A percentile compares a stretch with the other conserved stretches of the same genome.
Conservation (phyloP, 1,140 invertebrate species). For the Drosophila busckii region DNA sequence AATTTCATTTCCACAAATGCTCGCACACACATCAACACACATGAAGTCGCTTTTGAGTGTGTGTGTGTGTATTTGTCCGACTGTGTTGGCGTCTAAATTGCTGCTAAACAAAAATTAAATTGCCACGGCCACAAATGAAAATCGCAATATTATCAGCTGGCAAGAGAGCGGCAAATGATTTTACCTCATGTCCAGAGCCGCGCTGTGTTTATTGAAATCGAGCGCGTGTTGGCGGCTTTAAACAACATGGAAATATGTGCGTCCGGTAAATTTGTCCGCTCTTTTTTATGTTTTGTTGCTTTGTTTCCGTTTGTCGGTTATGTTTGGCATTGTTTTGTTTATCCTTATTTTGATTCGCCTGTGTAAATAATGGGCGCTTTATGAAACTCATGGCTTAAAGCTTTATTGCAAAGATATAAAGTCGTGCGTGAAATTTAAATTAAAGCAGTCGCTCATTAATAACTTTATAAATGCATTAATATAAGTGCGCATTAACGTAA, state of each 20-base stretch:
- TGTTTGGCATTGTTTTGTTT: constrained; percentile 7
- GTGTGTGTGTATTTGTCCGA: neutral
- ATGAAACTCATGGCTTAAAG: too few species aligned
- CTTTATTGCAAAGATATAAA: constrained; percentile 15
- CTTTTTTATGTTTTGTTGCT: constrained; percentile 33
- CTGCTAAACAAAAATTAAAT: constrained; percentile 59
- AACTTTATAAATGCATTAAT: too few species aligned
- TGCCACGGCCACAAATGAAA: constrained; percentile 44
- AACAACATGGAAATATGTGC: constrained; percentile 32
- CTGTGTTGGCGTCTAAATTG: constrained; percentile 23
- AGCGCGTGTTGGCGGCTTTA: neutral
- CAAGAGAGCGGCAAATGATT: constrained; percentile 39
- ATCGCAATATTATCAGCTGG: constrained; percentile 50
- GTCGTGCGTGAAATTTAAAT: constrained; percentile 31
- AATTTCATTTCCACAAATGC: constrained; percentile 50
- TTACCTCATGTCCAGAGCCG: neutral
- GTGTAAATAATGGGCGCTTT: constrained; percentile 36
- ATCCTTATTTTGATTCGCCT: constrained; percentile 5
- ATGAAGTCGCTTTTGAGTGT: too few species aligned
- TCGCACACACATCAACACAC: constrained; percentile 1
- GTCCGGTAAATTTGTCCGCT: constrained; percentile 45
- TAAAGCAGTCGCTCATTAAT: too few species aligned
- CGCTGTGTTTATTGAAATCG: constrained; percentile 37
- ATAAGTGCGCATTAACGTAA: too few species aligned
- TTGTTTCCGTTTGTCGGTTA: constrained; percentile 26